phyloP scores from a whole-genome alignment of 1,140 invertebrate species.

The Cydia amplana region DNA sequence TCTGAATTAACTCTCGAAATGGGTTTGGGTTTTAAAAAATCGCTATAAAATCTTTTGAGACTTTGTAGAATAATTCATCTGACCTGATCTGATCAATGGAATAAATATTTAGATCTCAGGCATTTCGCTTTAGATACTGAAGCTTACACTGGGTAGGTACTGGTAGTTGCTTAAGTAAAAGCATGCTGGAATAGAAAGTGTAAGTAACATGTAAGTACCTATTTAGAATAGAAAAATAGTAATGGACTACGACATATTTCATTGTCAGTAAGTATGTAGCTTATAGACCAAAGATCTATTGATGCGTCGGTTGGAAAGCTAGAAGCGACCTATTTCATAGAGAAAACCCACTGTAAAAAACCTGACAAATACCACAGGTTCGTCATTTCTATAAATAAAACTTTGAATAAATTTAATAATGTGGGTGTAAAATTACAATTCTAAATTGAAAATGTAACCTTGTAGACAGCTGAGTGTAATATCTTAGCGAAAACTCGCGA shows the following conservation, averaged over 20 bases:
- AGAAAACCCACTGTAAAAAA: not conserved
- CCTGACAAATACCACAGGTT: not conserved
- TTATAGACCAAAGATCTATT: too few relatives aligned
- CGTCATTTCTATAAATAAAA: not conserved
- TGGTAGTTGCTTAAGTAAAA: not conserved
- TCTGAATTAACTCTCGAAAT: too few relatives aligned
- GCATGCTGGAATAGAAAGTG: not conserved
- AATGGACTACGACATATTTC: not conserved
- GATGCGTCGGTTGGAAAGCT: slow-evolving; percentile 21
- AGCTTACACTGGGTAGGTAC: not conserved
- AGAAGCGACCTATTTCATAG: slow-evolving; percentile 24
- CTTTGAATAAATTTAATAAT: slow-evolving; percentile 33
- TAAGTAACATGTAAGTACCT: not conserved
- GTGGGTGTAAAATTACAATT: slow-evolving; percentile 30
- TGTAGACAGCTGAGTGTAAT: not conserved
- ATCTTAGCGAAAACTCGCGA: not conserved
- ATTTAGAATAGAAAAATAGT: not conserved
- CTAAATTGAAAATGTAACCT: not conserved
- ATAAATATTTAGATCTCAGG: too few relatives aligned
- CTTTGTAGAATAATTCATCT: not conserved
- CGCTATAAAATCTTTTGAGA: not conserved
- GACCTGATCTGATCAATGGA: too few relatives aligned
- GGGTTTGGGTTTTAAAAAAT: not conserved
- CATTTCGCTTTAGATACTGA: too few relatives aligned
- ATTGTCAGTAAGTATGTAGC: too few relatives aligned